phyloP scores from a whole-genome alignment of 2,797 vertebrate species.

The Tinamus major region DNA sequence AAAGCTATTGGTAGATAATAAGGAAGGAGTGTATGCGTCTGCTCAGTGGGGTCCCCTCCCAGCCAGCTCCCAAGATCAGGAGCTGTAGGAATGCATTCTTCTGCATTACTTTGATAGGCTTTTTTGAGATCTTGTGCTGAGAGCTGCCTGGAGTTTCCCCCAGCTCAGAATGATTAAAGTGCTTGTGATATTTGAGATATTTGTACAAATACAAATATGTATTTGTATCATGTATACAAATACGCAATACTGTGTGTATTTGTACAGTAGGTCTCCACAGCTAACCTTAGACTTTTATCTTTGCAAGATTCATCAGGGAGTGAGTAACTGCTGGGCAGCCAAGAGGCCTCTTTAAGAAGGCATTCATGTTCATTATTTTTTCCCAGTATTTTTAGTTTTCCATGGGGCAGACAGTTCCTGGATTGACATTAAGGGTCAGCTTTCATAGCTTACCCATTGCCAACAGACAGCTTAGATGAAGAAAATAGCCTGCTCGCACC shows the following conservation, averaged over 20 bases:
- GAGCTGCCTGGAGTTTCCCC: not conserved
- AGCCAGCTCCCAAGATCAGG: not conserved
- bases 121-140: not conserved
- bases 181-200: not conserved
- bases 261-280: not conserved
- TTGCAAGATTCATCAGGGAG: not conserved
- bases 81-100: not conserved
- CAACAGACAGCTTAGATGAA: not conserved
- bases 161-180: not conserved
- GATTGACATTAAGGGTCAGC: not conserved
- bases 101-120: not conserved
- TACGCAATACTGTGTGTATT: not conserved
- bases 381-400: not conserved
- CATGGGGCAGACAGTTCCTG: not conserved
- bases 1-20: not conserved
- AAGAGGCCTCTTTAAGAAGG: not conserved
- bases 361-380: not conserved
- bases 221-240: too few relatives aligned
- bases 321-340: not conserved
- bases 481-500: not conserved
- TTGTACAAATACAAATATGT: too few relatives aligned
- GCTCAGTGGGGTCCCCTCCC: not conserved
- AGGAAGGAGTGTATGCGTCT: not conserved
- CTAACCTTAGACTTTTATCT: not conserved
- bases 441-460: not conserved